A percentile compares a stretch with the other conserved stretches of the same genome.
Evolutionary conservation across 2,888 invertebrate genomes (phyloP).

Genomic region (Cinara cedri): DNA sequence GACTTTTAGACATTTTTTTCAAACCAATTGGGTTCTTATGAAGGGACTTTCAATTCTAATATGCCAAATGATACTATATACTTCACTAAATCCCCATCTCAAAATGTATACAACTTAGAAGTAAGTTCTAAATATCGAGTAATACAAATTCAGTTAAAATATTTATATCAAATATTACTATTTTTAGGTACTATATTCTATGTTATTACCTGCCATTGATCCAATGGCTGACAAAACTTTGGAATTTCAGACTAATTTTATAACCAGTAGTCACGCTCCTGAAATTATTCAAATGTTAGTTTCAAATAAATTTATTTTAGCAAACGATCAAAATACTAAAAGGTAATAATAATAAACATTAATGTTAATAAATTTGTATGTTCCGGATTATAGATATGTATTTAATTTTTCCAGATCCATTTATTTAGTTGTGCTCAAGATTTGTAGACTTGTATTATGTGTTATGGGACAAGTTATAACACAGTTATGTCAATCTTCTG

Average conservation of each 20-base stretch:
- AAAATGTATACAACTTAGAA: constrained; percentile 77
- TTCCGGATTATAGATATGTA: constrained; percentile 2
- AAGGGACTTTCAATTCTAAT: constrained; percentile 25
- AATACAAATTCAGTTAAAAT: background rate
- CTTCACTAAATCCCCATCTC: constrained; percentile 74
- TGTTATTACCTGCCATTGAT: constrained; percentile 89
- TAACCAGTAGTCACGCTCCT: constrained; percentile 71
- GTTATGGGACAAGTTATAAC: constrained; percentile 69
- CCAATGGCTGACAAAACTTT: constrained; percentile 76
- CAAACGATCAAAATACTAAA: constrained; percentile 77
- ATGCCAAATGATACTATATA: constrained; percentile 69
- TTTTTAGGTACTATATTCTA: constrained; percentile 79
- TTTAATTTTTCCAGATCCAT: constrained; percentile 71
- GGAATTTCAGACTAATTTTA: constrained; percentile 74
- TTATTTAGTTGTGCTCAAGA: constrained; percentile 83
- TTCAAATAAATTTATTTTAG: constrained; percentile 82
- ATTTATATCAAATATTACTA: constrained; percentile 35
- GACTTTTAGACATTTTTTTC: constrained; percentile 44
- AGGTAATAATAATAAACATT: constrained; percentile 64
- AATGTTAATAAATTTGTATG: constrained; percentile 4
- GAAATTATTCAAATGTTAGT: constrained; percentile 80
- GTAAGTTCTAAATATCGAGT: constrained; percentile 63
- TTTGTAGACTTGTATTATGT: constrained; percentile 86
- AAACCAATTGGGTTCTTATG: constrained; percentile 7
- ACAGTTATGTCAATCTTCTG: constrained; percentile 62